Percentiles rank a stretch among this genome's conserved stretches.
Conservation (phyloP, 2,888 invertebrate genomes). For the Nomada hirtipes region DNA sequence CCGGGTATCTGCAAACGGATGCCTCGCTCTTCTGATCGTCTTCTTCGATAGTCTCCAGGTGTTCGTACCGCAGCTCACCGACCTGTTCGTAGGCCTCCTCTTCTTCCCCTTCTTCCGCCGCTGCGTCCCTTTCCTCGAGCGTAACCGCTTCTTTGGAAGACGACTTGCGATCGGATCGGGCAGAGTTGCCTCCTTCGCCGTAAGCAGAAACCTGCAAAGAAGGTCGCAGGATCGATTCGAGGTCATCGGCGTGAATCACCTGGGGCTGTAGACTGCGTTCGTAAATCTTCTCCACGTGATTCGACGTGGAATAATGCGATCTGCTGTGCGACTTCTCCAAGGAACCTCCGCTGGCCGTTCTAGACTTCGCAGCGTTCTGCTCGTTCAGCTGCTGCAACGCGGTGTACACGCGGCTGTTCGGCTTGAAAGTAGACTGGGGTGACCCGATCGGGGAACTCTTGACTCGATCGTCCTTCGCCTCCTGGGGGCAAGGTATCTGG, state of each 20-base stretch:
- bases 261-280: constrained; percentile 76
- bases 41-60: constrained; percentile 69
- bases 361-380: constrained; percentile 59
- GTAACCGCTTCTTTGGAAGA: constrained; percentile 43
- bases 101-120: constrained; percentile 20
- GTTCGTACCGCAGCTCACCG: constrained; percentile 64
- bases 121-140: constrained; percentile 9
- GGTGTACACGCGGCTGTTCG: constrained; percentile 70
- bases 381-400: constrained; percentile 69
- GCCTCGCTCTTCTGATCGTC: constrained; percentile 68
- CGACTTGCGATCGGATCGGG: constrained; percentile 51
- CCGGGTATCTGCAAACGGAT: constrained; percentile 65
- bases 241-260: constrained; percentile 78
- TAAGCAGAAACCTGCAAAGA: constrained; percentile 74
- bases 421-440: constrained; percentile 76
- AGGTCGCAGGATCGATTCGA: constrained; percentile 76
- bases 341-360: neutral
- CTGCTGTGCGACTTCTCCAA: constrained; percentile 54
- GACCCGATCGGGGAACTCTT: constrained; percentile 13
- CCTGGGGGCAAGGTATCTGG: constrained; percentile 65
- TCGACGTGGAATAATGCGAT: constrained; percentile 69
- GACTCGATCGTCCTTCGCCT: constrained; percentile 44
- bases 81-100: constrained; percentile 64
- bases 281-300: constrained; percentile 78
- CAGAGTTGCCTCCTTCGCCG: constrained; percentile 64